A percentile compares a stretch with the other conserved stretches of the same genome.
Evolutionary conservation across 2,888 invertebrate species (phyloP).

Genomic region (Chrysolina americana): DNA sequence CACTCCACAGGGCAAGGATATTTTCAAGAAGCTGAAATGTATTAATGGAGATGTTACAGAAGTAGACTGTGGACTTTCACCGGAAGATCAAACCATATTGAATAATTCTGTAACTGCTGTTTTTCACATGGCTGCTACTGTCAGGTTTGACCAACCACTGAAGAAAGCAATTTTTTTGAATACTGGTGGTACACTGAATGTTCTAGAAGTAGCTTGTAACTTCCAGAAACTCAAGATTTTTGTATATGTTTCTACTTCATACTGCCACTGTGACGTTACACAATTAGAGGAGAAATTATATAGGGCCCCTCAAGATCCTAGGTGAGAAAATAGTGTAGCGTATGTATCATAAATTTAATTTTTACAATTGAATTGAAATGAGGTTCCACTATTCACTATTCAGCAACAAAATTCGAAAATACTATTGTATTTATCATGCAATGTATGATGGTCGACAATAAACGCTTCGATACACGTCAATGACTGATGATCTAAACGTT

Average conservation of each 20-base stretch:
- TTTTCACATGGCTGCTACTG: slow-evolving; percentile 83
- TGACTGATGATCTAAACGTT: no score
- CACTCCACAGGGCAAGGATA: slow-evolving; percentile 55
- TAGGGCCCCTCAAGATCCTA: slow-evolving; percentile 71
- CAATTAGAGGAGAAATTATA: slow-evolving; percentile 87
- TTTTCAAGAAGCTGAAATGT: slow-evolving; percentile 72
- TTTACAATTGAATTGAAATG: no score
- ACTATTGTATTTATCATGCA: no score
- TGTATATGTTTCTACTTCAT: slow-evolving; percentile 93
- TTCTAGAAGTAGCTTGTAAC: slow-evolving; percentile 61
- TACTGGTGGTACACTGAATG: slow-evolving; percentile 68
- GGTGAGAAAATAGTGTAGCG: slow-evolving; percentile 52
- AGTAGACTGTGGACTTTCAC: slow-evolving; percentile 68
- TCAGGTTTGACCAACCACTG: slow-evolving; percentile 78
- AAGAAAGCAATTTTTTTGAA: slow-evolving; percentile 77
- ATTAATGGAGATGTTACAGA: slow-evolving; percentile 72
- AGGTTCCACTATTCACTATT: no score
- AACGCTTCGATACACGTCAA: no score
- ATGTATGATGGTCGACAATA: no score
- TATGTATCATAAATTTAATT: neutral
- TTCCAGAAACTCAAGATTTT: slow-evolving; percentile 71
- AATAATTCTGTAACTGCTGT: slow-evolving; percentile 74
- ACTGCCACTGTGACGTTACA: slow-evolving; percentile 88
- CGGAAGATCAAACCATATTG: slow-evolving; percentile 69
- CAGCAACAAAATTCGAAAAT: no score